Percentiles rank a stretch among this genome's conserved stretches.
Evolutionary conservation across 2,113 vertebrate species (phyloP).

Genomic region (Clarias macrocephalus): DNA sequence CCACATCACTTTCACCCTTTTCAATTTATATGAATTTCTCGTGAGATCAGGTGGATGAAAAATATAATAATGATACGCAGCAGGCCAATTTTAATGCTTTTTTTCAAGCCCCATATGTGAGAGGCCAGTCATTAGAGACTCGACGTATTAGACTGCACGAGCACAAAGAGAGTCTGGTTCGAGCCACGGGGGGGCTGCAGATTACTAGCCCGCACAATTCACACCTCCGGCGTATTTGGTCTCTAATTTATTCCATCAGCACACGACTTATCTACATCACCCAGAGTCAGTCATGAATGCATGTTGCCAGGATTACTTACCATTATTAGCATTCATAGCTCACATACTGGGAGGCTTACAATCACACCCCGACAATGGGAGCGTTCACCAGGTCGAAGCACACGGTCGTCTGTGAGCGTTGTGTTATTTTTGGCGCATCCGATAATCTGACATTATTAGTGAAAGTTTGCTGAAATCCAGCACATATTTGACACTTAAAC

Average conservation of each 20-base stretch:
- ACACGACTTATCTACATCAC: slow-evolving; percentile 23
- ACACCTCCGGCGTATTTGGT: slow-evolving; percentile 15
- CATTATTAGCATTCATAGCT: slow-evolving; percentile 36
- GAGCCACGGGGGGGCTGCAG: slow-evolving; percentile 8
- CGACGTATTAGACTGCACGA: slow-evolving; percentile 6
- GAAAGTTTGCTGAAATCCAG: background rate
- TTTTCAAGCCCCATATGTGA: background rate
- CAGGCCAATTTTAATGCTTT: background rate
- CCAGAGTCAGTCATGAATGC: slow-evolving; percentile 27
- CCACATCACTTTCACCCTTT: background rate
- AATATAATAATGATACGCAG: background rate
- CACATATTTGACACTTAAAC: slow-evolving; percentile 5
- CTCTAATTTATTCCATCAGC: slow-evolving; percentile 33
- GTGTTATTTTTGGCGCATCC: background rate
- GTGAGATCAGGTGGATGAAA: background rate
- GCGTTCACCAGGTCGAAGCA: background rate
- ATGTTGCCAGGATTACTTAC: slow-evolving; percentile 3
- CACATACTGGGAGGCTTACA: background rate
- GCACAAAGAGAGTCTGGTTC: slow-evolving; percentile 4
- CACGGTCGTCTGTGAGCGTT: background rate
- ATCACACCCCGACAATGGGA: background rate
- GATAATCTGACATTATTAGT: background rate
- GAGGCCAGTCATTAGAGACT: slow-evolving; percentile 13
- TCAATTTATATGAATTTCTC: background rate
- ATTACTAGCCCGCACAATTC: slow-evolving; percentile 37